Conservation (phyloP, 2,797 vertebrate genomes). For the Naso thynnoides region DNA sequence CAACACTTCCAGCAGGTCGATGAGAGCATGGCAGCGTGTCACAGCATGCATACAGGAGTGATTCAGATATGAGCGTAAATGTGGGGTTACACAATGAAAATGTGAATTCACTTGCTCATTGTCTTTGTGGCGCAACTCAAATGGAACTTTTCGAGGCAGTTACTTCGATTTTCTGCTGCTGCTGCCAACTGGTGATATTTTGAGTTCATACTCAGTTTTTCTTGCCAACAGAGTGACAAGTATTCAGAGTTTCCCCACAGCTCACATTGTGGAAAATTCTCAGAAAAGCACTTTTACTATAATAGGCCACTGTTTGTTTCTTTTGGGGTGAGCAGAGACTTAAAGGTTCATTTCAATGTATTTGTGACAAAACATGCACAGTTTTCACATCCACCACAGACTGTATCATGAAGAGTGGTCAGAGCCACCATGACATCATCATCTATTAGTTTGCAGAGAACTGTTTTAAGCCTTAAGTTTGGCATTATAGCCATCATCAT, state of each 20-base stretch:
- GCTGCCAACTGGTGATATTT: conserved; percentile 7
- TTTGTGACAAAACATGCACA: not conserved
- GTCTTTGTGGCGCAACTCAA: not conserved
- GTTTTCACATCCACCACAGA: not conserved
- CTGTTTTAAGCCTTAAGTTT: no score
- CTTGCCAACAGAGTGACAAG: not conserved
- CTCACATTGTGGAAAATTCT: conserved; percentile 17
- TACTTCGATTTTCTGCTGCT: not conserved
- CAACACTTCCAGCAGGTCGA: not conserved
- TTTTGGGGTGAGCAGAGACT: not conserved
- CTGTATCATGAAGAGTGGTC: no score
- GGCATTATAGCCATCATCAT: no score
- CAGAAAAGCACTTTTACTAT: not conserved
- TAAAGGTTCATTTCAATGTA: not conserved
- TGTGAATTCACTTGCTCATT: conserved; percentile 27
- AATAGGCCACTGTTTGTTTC: not conserved
- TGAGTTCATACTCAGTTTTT: not conserved
- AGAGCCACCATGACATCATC: no score
- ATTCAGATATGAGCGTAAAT: conserved; percentile 6
- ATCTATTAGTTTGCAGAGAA: no score
- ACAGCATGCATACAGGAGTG: conserved; percentile 34
- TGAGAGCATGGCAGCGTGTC: conserved; percentile 12
- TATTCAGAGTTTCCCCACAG: conserved; percentile 16
- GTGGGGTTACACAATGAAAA: conserved; percentile 31
- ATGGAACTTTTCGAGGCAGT: not conserved